Conservation (phyloP, 2,113 vertebrate genomes). For the Anthoscopus minutus region DNA sequence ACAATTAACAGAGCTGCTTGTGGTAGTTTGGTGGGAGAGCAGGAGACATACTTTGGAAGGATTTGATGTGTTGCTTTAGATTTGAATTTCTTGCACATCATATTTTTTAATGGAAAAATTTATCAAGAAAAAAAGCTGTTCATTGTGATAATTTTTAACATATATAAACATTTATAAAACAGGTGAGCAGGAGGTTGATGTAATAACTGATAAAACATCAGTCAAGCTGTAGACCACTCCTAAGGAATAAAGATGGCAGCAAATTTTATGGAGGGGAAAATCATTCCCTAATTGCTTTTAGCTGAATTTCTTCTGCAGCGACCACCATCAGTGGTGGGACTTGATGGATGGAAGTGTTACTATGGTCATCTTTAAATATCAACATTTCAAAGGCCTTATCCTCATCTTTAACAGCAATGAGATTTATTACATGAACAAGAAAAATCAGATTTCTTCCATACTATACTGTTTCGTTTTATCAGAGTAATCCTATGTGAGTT, state of each 20-base stretch:
- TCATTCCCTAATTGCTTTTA: background rate
- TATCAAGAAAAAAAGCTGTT: background rate
- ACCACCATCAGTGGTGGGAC: fast-evolving
- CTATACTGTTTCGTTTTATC: background rate
- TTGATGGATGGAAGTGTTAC: background rate
- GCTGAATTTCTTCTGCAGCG: background rate
- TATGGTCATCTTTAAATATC: background rate
- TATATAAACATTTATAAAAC: background rate
- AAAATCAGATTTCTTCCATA: background rate
- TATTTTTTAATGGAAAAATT: background rate
- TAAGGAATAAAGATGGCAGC: background rate
- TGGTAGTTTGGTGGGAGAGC: background rate
- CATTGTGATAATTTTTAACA: background rate
- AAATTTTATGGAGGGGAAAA: background rate
- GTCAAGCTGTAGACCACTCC: background rate
- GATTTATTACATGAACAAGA: background rate
- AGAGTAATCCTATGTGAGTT: background rate
- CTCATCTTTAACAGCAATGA: background rate
- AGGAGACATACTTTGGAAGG: background rate
- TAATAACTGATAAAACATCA: background rate
- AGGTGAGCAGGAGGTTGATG: background rate
- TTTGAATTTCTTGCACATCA: background rate
- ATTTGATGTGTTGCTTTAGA: background rate
- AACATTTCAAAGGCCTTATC: background rate
- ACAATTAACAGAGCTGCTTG: background rate